A percentile compares a stretch with the other conserved stretches of the same genome.
phyloP scores from a whole-genome alignment of 2,888 invertebrate genomes.

The Ormyrus labotus region DNA sequence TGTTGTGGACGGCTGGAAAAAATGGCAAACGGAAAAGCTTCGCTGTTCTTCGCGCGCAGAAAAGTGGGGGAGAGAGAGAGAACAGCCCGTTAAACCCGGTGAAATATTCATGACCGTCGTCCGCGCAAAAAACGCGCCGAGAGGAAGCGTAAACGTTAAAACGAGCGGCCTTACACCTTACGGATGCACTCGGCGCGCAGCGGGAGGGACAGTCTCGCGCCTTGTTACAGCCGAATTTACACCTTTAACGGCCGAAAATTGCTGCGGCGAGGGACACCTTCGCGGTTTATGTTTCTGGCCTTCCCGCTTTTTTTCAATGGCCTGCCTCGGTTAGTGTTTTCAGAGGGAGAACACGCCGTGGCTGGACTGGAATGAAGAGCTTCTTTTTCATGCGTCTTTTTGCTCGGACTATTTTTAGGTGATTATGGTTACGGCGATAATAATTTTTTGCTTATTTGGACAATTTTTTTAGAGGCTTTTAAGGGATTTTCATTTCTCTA shows the following conservation, averaged over 20 bases:
- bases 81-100: constrained; percentile 53
- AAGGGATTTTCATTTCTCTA: no score
- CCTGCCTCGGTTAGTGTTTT: no score
- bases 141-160: constrained; percentile 39
- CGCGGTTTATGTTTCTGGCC: constrained; percentile 7
- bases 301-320: not conserved
- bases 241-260: constrained; percentile 39
- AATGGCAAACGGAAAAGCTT: constrained; percentile 16
- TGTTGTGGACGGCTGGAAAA: constrained; percentile 40
- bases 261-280: constrained; percentile 25
- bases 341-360: not conserved
- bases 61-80: constrained; percentile 9
- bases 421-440: not conserved
- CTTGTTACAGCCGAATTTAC: constrained; percentile 49
- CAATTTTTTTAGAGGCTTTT: not conserved
- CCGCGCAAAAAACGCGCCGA: constrained; percentile 10
- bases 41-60: constrained; percentile 19
- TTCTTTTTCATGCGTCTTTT: not conserved
- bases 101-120: constrained; percentile 67
- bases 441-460: not conserved
- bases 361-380: not conserved
- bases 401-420: not conserved
- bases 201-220: constrained; percentile 2
- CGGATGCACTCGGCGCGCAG: constrained; percentile 7
- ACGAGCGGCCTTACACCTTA: constrained; percentile 10